A percentile compares a stretch with the other conserved stretches of the same genome.
Conservation (phyloP, 2,797 vertebrate species). For the Corythornis leucogaster region DNA sequence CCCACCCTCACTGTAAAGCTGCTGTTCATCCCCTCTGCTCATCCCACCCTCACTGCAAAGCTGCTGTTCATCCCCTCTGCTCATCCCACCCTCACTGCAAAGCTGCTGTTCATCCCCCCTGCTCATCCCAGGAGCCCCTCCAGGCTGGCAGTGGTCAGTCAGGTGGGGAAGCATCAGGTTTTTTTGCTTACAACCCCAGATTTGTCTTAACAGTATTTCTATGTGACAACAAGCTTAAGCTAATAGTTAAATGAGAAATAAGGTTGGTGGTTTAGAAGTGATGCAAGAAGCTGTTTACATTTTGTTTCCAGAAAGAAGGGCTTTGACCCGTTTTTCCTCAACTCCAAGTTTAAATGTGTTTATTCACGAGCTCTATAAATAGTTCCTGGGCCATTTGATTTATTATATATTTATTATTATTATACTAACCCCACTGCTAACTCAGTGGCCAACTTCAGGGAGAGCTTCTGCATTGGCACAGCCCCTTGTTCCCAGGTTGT, state of each 20-base stretch:
- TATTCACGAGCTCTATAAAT: background rate
- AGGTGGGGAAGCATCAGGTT: background rate
- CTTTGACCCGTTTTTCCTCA: background rate
- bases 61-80: background rate
- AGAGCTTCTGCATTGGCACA: background rate
- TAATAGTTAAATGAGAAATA: background rate
- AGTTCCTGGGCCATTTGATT: background rate
- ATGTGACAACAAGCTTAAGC: background rate
- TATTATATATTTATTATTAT: background rate
- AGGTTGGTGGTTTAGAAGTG: background rate
- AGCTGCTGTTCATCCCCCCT: background rate
- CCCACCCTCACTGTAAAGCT: background rate
- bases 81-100: no score
- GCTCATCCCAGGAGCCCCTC: background rate
- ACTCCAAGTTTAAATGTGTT: background rate
- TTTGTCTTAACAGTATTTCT: background rate
- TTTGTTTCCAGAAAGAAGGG: background rate
- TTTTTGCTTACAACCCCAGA: background rate
- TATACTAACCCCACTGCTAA: background rate
- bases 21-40: rapidly evolving
- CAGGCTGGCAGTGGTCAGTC: background rate
- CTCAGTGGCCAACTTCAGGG: background rate
- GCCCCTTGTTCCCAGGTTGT: background rate
- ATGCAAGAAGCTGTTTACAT: background rate
- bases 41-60: no score